Base-by-base conservation (phyloP, 1,140 invertebrate genomes). In the Pseudobourletiella spinata region DNA sequence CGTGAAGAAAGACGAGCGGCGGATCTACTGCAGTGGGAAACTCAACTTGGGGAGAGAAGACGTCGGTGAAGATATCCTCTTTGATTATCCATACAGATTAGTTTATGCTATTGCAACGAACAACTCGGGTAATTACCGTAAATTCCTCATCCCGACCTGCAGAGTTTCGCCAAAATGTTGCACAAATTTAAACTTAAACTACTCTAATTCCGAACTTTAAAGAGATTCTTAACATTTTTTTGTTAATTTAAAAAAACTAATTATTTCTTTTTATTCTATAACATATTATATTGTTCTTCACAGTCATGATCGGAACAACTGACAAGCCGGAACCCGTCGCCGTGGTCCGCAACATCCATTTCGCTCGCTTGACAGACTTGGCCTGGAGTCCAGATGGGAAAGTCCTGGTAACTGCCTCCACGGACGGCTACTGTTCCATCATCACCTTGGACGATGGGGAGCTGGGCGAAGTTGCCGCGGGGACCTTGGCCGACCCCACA, bases 401-500 rank as follows among this genome's bases (percentile, higher is more conserved):
- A 44, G 77, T 88, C 29, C 75, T 98, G 58, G 79, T 93, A 1
- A 86, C 88, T 0, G 91, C 91, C 18, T 98, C 95, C 29, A 94
- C 91, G 0, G 95, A 98, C 78, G 95, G 94, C 1, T 98, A 90
- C 74, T 95, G 91, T 74, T 94, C 95, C 0, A 78, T 98, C 61
- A 81, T 96, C 44, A 85, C 84, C 32, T 98, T 98, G 77, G 78
- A 81, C 28, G 76, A 83, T 20, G 81, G 79, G 3, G 95, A 98
- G 79, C 75, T 98, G 18, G 95, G 95, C 6, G 14, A 30, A 44
- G 58, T 46, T 32, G 18, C 39, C 25, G 28, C 3, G 24, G 16
- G 29, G 48, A 39, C 56, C 48, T 26, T 43, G 57, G 61, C 26
- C 25, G 6, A 16, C n/a, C 57, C 51, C 2, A 54, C 59, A 20